Conservation (phyloP, 2,113 vertebrate species). For the Phalacrocorax aristotelis region DNA sequence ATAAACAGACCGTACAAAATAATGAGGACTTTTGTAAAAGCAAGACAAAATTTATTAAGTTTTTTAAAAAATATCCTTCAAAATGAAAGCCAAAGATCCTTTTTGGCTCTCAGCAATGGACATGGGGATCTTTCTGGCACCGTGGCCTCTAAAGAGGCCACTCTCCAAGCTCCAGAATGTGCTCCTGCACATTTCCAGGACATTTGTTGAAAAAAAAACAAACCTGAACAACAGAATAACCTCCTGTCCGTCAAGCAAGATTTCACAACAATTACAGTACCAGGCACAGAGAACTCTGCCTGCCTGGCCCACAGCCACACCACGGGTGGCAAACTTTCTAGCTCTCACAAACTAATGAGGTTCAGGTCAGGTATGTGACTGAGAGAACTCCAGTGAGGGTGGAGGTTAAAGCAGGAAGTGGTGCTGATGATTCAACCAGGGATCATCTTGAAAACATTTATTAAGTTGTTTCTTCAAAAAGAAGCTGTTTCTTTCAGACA, state of each 20-base stretch:
- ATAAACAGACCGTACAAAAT: not conserved
- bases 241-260: slow-evolving; percentile 29
- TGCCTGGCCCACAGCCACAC: slow-evolving; percentile 58
- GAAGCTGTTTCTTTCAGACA: not conserved
- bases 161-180: not conserved
- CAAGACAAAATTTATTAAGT: not conserved
- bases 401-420: slow-evolving; percentile 10
- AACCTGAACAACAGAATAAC: slow-evolving; percentile 16
- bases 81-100: not conserved
- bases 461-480: not conserved
- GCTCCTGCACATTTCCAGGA: slow-evolving; percentile 16
- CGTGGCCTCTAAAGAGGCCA: not conserved
- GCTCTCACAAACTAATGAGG: slow-evolving; percentile 40
- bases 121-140: not conserved
- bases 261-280: slow-evolving; percentile 62
- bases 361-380: slow-evolving; percentile 46
- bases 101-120: not conserved
- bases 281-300: slow-evolving; percentile 61
- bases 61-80: not conserved
- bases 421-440: slow-evolving; percentile 2
- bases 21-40: not conserved
- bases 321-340: not conserved
- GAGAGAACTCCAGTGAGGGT: not conserved
- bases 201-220: not conserved
- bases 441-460: slow-evolving; percentile 30